Base-by-base conservation (phyloP, 1,140 invertebrate species). In the Drosophila kikkawai region DNA sequence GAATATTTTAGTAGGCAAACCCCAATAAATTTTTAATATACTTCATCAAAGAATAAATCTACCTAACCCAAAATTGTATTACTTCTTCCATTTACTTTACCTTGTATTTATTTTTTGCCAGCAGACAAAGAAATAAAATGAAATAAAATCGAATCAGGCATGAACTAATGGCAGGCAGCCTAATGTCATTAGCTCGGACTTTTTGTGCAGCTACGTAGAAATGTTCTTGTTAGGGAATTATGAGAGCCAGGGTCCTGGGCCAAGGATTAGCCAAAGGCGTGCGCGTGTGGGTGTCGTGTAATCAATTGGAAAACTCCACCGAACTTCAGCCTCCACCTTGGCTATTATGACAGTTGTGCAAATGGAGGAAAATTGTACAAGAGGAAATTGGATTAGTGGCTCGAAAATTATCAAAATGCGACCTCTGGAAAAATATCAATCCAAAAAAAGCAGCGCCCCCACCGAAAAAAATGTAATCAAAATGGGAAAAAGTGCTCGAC, bases 341-440 rank as follows among this genome's bases (percentile, higher is more conserved):
- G 41, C 64, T 83, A 88, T 87, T 88, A 80, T 80, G 80, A 83
- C 83, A 87, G 83, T 87, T 87, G 83, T 74, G 80, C 37, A 75
- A 68, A 73, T 47, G 65, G 50, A 66, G 60, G 63, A 73, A 84
- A 61, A 82, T 64, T 63, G 61, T 70, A 65, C 34, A 7, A 65
- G 32, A 59, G 59, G 44, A 69, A 87, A 87, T 81, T 61, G 50
- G 80, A 88, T 83, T 83, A 80, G 68, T 41, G 61, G 57, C 66
- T 42, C 29, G 44, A 70, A 56, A 78, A 63, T 57, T 19, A 57
- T 68, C 32, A 69, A 78, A 80, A 71, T 88, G 82, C 80, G 87
- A 88, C 86, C 79, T 79, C 76, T 88, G 73, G 50, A 80, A 78
- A 76, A 77, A 76, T 79, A 57, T 65, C 44, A 29, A 44, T 39